These are phyloP conservation scores for Ictalurus punctatus DNA, from an alignment of 2,113 vertebrate genomes.

Conservation along the genomic window DNA sequence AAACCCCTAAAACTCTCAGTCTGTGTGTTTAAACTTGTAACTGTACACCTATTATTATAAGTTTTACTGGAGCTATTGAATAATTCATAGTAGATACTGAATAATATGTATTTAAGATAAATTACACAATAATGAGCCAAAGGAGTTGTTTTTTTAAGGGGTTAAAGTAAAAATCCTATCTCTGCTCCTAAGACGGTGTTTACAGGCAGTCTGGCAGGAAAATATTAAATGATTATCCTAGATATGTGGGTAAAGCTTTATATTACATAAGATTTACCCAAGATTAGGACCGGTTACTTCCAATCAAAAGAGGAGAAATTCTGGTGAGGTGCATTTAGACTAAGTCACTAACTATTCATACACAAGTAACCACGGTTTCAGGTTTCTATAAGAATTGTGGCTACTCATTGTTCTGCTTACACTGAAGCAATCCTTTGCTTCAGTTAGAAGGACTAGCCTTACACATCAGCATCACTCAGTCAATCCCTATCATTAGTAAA, in stretches of 20 bases:
- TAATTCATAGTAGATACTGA: not conserved
- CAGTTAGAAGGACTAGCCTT: not conserved
- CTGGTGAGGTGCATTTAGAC: not conserved
- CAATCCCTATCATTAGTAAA: not conserved
- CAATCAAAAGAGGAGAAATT: not conserved
- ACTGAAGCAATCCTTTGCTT: not conserved
- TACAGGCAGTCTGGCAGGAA: not conserved
- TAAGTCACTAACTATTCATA: not conserved
- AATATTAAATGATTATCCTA: not conserved
- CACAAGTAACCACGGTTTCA: not conserved
- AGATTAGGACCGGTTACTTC: not conserved
- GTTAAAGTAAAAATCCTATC: not conserved
- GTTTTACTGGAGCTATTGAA: not conserved
- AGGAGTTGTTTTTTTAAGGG: not conserved
- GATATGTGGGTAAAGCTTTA: not conserved
- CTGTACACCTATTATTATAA: not conserved
- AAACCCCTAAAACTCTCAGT: not conserved
- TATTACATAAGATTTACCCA: not conserved
- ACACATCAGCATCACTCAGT: no score
- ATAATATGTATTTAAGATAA: not conserved
- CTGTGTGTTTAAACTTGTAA: not conserved
- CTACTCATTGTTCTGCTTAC: not conserved
- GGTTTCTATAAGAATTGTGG: not conserved
- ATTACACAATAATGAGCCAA: not conserved
- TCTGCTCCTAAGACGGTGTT: not conserved